A percentile compares a stretch with the other conserved stretches of the same genome.
These are phyloP conservation scores for Lophotriccus pileatus DNA, from an alignment of 2,797 vertebrate genomes.

Conservation along the genomic window DNA sequence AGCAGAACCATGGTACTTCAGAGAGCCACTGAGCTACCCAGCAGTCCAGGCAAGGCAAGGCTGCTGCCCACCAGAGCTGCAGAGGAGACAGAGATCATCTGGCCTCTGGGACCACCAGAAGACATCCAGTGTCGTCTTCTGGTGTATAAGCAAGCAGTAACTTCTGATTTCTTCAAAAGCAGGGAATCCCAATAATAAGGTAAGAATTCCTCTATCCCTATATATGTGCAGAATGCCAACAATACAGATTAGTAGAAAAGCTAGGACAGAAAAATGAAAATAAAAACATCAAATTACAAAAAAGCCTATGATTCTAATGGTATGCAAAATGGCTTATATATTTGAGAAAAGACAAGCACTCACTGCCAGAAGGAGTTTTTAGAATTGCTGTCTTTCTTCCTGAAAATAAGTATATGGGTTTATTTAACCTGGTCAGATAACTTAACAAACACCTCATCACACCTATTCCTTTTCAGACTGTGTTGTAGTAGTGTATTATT, in stretches of 20 bases:
- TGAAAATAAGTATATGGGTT: not conserved
- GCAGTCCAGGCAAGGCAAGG: not conserved
- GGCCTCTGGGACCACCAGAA: not conserved
- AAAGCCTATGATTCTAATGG: not conserved
- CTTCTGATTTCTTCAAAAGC: not conserved
- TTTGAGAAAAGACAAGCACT: not conserved
- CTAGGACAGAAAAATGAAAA: not conserved
- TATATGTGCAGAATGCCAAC: not conserved
- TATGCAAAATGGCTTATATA: not conserved
- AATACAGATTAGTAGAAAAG: not conserved
- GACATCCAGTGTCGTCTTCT: rapidly evolving
- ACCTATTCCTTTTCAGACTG: not conserved
- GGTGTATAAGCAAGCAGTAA: not conserved
- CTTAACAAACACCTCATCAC: not conserved
- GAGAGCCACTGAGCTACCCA: not conserved
- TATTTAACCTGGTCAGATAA: not conserved
- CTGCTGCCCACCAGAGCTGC: not conserved
- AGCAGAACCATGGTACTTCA: not conserved
- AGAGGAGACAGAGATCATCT: not conserved
- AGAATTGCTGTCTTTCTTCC: not conserved
- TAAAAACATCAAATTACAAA: not conserved
- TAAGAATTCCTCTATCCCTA: not conserved
- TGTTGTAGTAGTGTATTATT: not conserved
- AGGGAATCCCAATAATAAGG: not conserved
- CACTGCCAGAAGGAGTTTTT: not conserved